Conservation (phyloP, 2,888 invertebrate genomes). For the Cephus spinipes region DNA sequence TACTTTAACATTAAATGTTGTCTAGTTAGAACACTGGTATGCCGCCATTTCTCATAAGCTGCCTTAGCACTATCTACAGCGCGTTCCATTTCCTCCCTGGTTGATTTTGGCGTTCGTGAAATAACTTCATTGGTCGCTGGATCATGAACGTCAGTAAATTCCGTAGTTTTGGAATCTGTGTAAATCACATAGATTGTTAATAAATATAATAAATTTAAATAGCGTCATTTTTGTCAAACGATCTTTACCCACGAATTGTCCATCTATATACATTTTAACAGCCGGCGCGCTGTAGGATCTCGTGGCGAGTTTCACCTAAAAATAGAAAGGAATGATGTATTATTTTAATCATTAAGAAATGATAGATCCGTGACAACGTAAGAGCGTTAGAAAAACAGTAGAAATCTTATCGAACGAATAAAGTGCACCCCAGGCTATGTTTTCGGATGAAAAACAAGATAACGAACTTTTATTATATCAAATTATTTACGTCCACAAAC, state of each 20-base stretch:
- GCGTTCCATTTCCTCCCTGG: conserved; percentile 87
- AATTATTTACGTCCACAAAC: neutral
- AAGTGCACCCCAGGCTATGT: neutral
- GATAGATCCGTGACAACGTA: neutral
- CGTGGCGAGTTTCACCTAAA: conserved; percentile 34
- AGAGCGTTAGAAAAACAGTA: neutral
- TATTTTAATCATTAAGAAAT: neutral
- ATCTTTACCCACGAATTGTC: conserved; percentile 77
- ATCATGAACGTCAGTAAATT: conserved; percentile 96
- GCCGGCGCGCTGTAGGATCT: conserved; percentile 75
- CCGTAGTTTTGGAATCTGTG: conserved; percentile 88
- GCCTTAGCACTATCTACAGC: conserved; percentile 89
- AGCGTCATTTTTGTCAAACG: neutral
- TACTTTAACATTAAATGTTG: conserved; percentile 93
- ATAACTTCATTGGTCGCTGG: conserved; percentile 92
- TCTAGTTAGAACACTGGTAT: conserved; percentile 90
- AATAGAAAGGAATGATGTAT: conserved; percentile 5
- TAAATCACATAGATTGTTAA: conserved; percentile 12
- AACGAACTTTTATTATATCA: neutral
- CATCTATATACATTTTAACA: conserved; percentile 96
- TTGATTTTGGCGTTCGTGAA: conserved; percentile 88
- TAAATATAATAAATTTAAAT: neutral
- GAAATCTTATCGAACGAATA: neutral
- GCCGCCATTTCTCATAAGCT: conserved; percentile 84
- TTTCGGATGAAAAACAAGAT: neutral